Base-by-base conservation (phyloP, 2,888 invertebrate species). In the Phortica magna region DNA sequence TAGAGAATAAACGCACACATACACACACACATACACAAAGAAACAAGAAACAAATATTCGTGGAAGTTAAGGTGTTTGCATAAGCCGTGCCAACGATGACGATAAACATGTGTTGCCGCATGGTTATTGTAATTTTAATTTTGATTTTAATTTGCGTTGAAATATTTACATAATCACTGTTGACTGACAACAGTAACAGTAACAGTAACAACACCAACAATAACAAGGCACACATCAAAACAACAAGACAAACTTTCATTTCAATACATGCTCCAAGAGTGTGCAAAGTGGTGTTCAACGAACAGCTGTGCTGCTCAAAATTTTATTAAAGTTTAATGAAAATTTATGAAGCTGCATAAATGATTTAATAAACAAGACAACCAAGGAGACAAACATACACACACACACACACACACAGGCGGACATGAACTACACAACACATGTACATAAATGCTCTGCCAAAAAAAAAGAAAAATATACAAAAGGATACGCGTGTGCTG, bases 101-200 rank as follows among this genome's bases (percentile, higher is more conserved):
- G 39, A 7, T 19, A 12, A 82, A 83, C 84, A 83, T 83, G 82
- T 83, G 83, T 78, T 84, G 84, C 83, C 82, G 81, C 83, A 17
- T 83, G 85, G 84, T 86, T 88, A 87, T 87, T 85, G 86, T 86
- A 86, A 88, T 86, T 89, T 89, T 89, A 89, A 89, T 89, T 89
- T 89, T 89, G 89, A 89, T 89, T 89, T 89, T 89, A 89, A 89
- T 89, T 89, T 89, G 83, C 88, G 88, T 85, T 89, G 89, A 89
- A 89, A 89, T 88, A 89, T 90, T 89, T 89, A 89, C 88, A 89
- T 90, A 89, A 89, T 89, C 90, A 89, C 88, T 89, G 89, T 85
- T 89, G 88, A 88, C 89, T 89, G 88, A 89, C 89, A 85, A 84
- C 84, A 84, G 76, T 73, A 74, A 72, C 59, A 74, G 64, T 43